These are phyloP conservation scores for Tetramorium parvispinum DNA, from an alignment of 1,140 invertebrate species.

Conservation along the genomic window DNA sequence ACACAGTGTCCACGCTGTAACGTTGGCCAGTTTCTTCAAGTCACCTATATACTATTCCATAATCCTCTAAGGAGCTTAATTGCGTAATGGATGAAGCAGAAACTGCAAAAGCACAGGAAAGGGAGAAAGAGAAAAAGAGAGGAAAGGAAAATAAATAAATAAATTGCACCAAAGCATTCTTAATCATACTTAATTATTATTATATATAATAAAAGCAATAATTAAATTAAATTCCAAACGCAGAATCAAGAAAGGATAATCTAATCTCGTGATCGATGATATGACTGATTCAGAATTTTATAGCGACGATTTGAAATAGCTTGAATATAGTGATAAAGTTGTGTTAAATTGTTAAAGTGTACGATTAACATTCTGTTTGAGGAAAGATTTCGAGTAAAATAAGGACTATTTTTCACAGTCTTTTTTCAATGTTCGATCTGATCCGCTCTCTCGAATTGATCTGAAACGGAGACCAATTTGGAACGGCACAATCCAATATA, in stretches of 20 bases:
- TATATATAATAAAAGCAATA: no score
- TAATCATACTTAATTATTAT: background rate
- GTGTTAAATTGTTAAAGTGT: background rate
- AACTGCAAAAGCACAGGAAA: background rate
- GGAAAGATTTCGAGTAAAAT: background rate
- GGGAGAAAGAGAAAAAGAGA: background rate
- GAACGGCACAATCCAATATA: background rate
- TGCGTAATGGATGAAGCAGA: background rate
- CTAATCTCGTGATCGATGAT: background rate
- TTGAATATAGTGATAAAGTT: background rate
- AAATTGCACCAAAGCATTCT: background rate
- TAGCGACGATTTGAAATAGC: background rate
- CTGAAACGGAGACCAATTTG: background rate
- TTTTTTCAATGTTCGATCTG: background rate
- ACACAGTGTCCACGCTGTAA: background rate
- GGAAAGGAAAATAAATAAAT: background rate
- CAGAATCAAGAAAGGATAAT: background rate
- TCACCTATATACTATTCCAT: background rate
- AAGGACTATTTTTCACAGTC: background rate
- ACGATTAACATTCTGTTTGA: background rate
- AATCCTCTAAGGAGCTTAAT: slow-evolving; percentile 21
- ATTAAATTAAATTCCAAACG: background rate
- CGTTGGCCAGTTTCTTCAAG: background rate
- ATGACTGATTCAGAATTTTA: background rate
- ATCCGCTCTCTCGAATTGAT: background rate